Evolutionary conservation across 2,797 vertebrate genomes (phyloP), one percentile per base, ranked within the genome.

Genomic region (Myotis findleyi): DNA sequence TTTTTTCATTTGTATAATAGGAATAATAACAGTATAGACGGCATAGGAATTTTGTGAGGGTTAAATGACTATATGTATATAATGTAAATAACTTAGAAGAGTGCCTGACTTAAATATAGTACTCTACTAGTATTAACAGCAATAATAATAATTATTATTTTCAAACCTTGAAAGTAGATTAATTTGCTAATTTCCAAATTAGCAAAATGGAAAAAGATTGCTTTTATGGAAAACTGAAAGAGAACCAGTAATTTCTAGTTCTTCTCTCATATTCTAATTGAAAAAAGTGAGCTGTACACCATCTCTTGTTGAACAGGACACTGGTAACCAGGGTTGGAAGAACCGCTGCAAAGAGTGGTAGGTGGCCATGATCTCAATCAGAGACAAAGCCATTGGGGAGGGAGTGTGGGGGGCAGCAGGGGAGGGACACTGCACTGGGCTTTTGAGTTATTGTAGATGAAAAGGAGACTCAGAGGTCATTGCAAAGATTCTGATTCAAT

Each of bases 1-100:
- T 76, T 79, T 59, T 38, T 91, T 95, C 6, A 77, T 85, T 81
- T 96, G 18, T 91, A 86, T 93, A 93, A 83, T 73, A 83, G 20
- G 12, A 47, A 33, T 77, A 79, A 75, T 80, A 44, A 38, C 47
- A 75, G 5, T 77, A 30, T 89, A 44, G 18, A 14, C 73, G 20
- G n/a, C 59, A 85, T 10, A 83, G 13, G 36, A 55, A 62, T 79
- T 72, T 93, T 89, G 9, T 90, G 68, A 93, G 49, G 27, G 51
- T 76, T 94, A 77, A 84, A 79, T 38, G 20, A 68, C 18, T 38
- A 25, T 79, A 36, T 79, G 6, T 80, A n/a, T 64, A n/a, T 38
- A 85, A 49, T 59, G 21, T 49, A 83, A 51, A 25, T 62, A 23
- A 82, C 55, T 91, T 88, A 69, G 76, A 94, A 44, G 4, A 89